Percentiles rank a stretch among this genome's conserved stretches.
Conservation (phyloP, 2,888 invertebrate genomes). For the Acanthacorydalis orientalis region DNA sequence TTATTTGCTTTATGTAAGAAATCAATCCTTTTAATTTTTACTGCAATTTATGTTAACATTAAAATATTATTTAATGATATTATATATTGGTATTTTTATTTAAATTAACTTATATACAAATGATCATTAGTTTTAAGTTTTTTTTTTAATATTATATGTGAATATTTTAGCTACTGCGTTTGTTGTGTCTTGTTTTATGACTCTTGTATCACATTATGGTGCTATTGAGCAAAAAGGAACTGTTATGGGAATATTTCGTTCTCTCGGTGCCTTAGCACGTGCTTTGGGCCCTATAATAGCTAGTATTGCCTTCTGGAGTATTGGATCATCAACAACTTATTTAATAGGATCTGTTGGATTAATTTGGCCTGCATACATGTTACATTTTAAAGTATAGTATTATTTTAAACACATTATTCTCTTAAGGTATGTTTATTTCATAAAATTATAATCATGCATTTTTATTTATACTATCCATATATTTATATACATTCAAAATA, state of each 20-base stretch:
- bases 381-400: no score
- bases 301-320: slow-evolving; percentile 81
- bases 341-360: slow-evolving; percentile 59
- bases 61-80: slow-evolving; percentile 5
- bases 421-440: no score
- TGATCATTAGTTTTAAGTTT: no score
- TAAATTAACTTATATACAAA: no score
- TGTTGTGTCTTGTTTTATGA: slow-evolving; percentile 90
- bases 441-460: no score
- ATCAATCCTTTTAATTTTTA: not conserved
- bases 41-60: slow-evolving; percentile 7
- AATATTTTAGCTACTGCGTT: slow-evolving; percentile 60
- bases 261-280: slow-evolving; percentile 84
- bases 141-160: slow-evolving; percentile 7
- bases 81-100: slow-evolving; percentile 3
- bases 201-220: slow-evolving; percentile 74
- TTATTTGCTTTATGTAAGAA: slow-evolving; percentile 81
- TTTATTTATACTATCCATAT: no score
- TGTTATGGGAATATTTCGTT: slow-evolving; percentile 85
- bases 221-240: slow-evolving; percentile 74
- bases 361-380: slow-evolving; percentile 38
- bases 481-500: no score
- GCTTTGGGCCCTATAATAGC: slow-evolving; percentile 82
- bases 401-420: no score
- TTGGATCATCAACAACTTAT: slow-evolving; percentile 72